These are phyloP conservation scores for Cryptoprocta ferox DNA, from an alignment of 2,797 vertebrate species.

Conservation along the genomic window DNA sequence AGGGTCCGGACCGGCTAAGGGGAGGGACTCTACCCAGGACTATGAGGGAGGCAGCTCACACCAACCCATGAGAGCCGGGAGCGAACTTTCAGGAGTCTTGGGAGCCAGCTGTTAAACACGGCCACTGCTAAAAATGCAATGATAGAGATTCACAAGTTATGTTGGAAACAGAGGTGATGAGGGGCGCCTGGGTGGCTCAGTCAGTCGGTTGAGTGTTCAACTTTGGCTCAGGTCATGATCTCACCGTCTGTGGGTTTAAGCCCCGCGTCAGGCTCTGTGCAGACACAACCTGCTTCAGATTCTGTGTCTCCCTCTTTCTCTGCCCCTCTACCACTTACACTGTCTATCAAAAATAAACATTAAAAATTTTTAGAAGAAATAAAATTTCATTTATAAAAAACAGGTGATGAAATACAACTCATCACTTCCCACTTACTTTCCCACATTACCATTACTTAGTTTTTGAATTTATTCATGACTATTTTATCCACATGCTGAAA, in stretches of 20 bases:
- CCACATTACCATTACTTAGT: background rate
- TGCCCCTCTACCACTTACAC: too few relatives aligned
- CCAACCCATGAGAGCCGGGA: background rate
- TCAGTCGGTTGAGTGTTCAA: too few relatives aligned
- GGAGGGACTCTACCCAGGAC: background rate
- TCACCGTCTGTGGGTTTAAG: too few relatives aligned
- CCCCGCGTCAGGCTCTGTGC: too few relatives aligned
- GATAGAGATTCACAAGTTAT: background rate
- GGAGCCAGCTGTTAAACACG: background rate
- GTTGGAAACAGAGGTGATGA: slow-evolving; percentile 1
- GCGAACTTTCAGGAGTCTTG: background rate
- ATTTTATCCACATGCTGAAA: background rate
- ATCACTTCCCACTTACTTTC: background rate
- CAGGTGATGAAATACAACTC: background rate
- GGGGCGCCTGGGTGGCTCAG: too few relatives aligned
- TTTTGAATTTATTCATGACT: background rate
- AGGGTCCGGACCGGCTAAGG: background rate
- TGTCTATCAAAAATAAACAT: too few relatives aligned
- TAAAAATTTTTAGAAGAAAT: too few relatives aligned
- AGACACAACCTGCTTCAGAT: too few relatives aligned
- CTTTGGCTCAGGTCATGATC: too few relatives aligned
- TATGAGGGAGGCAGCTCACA: background rate
- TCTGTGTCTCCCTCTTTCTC: too few relatives aligned
- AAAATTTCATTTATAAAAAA: too few relatives aligned
- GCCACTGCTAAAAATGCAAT: background rate